Base-by-base conservation (phyloP, 2,888 invertebrate species). In the Troides oblongomaculatus region DNA sequence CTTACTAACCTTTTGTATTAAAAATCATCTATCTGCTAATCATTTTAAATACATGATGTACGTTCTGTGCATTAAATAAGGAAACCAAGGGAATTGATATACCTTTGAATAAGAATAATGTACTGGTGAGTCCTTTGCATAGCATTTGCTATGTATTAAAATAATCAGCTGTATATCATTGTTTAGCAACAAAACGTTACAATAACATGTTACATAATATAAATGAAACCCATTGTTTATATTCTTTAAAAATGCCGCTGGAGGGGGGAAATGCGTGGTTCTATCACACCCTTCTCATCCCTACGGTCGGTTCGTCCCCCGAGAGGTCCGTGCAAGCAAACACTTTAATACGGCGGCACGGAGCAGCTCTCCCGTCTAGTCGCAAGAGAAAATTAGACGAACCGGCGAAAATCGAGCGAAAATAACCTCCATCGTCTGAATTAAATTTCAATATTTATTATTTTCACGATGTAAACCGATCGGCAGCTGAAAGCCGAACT, bases 341-440 rank as follows among this genome's bases (percentile, higher is more conserved):
- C 84, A 84, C 80, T 85, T 84, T 83, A 79, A 81, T 81, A 80
- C 72, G 77, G 57, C 60, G 74, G 78, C 76, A 78, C 79, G 75
- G 74, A 80, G 81, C 80, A 83, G 81, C 82, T 76, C 75, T 77
- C 75, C 75, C 77, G 73, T 77, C 76, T 78, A 75, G 71, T 75
- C 65, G 66, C 66, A 68, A 73, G 74, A 75, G 77, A 74, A 81
- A 81, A 84, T 70, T 70, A 63, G 66, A 66, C 61, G 46, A 53
- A 64, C 62, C 59, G 70, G 43, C 53, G 65, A 58, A 58, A 66
- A 62, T 70, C 64, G 64, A 64, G 50, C 63, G 64, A 64, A 59
- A 63, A 68, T 60, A 64, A 64, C 53, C 64, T 69, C 56, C 25
- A 60, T 14, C 56, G 53, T 18, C 53, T 5, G 56, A 61, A 69